Base-by-base conservation (phyloP, 2,888 invertebrate species). In the Thera obeliscata region DNA sequence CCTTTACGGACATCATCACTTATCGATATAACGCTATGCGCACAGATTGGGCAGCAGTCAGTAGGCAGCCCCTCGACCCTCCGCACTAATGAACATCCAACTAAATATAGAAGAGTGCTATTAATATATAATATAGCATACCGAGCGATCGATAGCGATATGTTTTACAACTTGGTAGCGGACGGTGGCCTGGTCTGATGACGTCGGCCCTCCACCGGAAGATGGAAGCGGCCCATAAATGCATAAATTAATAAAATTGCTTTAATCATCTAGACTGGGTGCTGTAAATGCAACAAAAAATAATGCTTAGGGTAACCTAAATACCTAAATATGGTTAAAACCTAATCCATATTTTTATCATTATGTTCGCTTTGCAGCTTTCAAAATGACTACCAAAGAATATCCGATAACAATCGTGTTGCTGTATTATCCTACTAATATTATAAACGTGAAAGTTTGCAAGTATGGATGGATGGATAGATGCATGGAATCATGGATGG, bases 1-100 rank as follows among this genome's bases (percentile, higher is more conserved):
- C 66, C 59, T 64, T 58, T 66, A 66, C 68, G 55, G 71, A 61
- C 64, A 56, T 55, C 65, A 67, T 67, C 64, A 58, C 52, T 62
- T 62, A 67, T 67, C 65, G 68, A 50, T 61, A 61, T 65, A 50
- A 52, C 35, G 61, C 59, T 54, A 54, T 54, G 3, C 61, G 4
- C 64, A 60, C 61, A 52, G 66, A 43, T 56, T 3, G 36, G 56
- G 43, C 56, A 35, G 55, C 41, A 55, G 58, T 52, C 56, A 4
- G 41, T 41, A n/a, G 41, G 5, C 65, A 54, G 52, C 56, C 22
- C 50, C 49, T 49, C 49, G 4, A 5, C 11, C 49, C 12, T 50
- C 50, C 52, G 41, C 55, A 46, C 60, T 57, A 64, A 50, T 57
- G 56, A 67, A 58, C 62, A 58, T 38, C 43, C 43, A 55, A 58